Percentiles rank a stretch among this genome's conserved stretches.
Conservation (phyloP, 1,140 invertebrate species). For the Heliconius melpomene region DNA sequence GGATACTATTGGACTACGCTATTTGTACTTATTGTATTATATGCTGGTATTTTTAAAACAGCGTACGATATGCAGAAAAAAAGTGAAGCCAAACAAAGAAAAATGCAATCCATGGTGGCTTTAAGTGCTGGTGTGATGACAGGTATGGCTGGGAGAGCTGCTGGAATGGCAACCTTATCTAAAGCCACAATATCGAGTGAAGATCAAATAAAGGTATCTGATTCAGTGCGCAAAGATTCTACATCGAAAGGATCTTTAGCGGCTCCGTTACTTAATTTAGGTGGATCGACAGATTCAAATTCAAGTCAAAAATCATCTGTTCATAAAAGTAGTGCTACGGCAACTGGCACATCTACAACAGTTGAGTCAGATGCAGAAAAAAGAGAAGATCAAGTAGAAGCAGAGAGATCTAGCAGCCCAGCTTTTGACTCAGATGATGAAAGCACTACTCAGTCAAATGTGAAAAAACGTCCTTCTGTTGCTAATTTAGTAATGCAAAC, state of each 20-base stretch:
- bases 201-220: constrained; percentile 84
- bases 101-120: constrained; percentile 96
- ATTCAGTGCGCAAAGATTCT: constrained; percentile 67
- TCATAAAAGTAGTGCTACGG: constrained; percentile 82
- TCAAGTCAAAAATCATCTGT: constrained; percentile 85
- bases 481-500: constrained; percentile 85
- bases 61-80: constrained; percentile 99
- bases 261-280: constrained; percentile 69
- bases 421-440: constrained; percentile 98
- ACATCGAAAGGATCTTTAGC: constrained; percentile 71
- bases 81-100: constrained; percentile 95
- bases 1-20: constrained; percentile 99
- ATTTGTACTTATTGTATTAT: constrained; percentile 95
- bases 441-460: constrained; percentile 81
- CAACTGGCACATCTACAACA: constrained; percentile 82
- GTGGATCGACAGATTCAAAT: constrained; percentile 81
- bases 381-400: constrained; percentile 85
- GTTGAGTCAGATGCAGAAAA: constrained; percentile 78
- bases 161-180: constrained; percentile 89
- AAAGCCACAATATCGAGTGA: constrained; percentile 88
- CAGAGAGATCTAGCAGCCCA: constrained; percentile 95
- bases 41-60: constrained; percentile 98
- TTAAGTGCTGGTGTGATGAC: constrained; percentile 93
- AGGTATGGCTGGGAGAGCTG: constrained; percentile 93
- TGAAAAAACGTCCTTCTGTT: constrained; percentile 83